Evolutionary conservation across 2,888 invertebrate genomes (phyloP), one percentile per base, ranked within the genome.

Genomic region (Alloscopus bannaensis): DNA sequence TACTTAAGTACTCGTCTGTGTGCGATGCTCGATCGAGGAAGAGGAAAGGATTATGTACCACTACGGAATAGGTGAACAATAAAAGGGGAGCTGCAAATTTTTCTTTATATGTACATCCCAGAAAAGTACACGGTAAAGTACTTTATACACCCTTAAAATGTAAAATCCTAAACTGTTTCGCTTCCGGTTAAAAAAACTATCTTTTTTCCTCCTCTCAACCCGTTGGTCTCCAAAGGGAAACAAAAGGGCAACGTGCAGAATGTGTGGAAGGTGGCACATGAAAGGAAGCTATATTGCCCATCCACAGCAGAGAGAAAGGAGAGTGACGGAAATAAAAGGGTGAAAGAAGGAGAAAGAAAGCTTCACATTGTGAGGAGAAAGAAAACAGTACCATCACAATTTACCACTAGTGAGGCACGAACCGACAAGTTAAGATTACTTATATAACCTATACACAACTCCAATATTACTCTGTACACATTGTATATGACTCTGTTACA

Each of bases 121-220:
- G n/a, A n/a, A n/a, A n/a, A n/a, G n/a, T n/a, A n/a, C n/a, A n/a
- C n/a, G n/a, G n/a, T n/a, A n/a, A n/a, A n/a, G n/a, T n/a, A n/a
- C n/a, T n/a, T n/a, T n/a, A n/a, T n/a, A n/a, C n/a, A n/a, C n/a
- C n/a, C n/a, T n/a, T n/a, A n/a, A n/a, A n/a, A n/a, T n/a, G n/a
- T 26, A 59, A 62, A 22, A 42, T 28, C 3, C 20, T 40, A 45
- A 72, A 72, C 29, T 64, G 62, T 20, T 72, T 62, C 18, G 62
- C 72, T 72, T 72, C 72, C 72, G 72, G 72, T 72, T 36, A 45
- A 64, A 64, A 72, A 64, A 45, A 31, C 24, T 20, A 31, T 55
- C 4, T 13, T 20, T 28, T 20, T 18, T 26, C 20, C 24, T 26
- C 18, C 26, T 36, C 65, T 55, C 57, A n/a, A n/a, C n/a, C n/a